phyloP scores from a whole-genome alignment of 1,140 invertebrate genomes.

The Macrobrachium nipponense region DNA sequence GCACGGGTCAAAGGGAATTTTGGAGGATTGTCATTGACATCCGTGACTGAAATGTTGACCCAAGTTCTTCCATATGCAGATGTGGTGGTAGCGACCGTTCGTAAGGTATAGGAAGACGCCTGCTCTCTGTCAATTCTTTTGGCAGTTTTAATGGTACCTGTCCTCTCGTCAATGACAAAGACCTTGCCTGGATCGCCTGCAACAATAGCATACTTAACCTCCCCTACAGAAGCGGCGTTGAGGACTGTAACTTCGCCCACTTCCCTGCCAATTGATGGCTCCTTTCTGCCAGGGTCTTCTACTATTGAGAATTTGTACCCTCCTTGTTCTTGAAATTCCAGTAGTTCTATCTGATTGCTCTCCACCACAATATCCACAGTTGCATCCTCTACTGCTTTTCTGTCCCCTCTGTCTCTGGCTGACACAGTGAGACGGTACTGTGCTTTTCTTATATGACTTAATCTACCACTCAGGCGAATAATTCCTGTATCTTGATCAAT shows the following conservation, averaged over 20 bases:
- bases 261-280: conserved; percentile 74
- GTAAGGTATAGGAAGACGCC: conserved; percentile 80
- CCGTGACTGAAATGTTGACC: conserved; percentile 86
- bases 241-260: conserved; percentile 81
- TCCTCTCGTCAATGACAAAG: conserved; percentile 83
- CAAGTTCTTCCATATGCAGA: conserved; percentile 77
- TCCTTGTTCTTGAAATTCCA: conserved; percentile 63
- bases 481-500: conserved; percentile 83
- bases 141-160: conserved; percentile 83
- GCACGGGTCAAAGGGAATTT: conserved; percentile 82
- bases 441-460: conserved; percentile 75
- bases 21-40: conserved; percentile 93
- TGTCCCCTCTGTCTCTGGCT: conserved; percentile 83
- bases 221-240: conserved; percentile 65
- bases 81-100: conserved; percentile 79
- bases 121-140: conserved; percentile 87
- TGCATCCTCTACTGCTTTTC: conserved; percentile 78
- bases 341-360: conserved; percentile 70
- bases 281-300: conserved; percentile 78
- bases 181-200: conserved; percentile 83
- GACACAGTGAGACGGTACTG: conserved; percentile 80
- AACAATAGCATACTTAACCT: conserved; percentile 82
- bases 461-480: conserved; percentile 76
- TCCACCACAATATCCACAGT: conserved; percentile 84
- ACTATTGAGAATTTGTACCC: conserved; percentile 84